Conservation (phyloP, 2,888 invertebrate species). For the Epinotia nisella region DNA sequence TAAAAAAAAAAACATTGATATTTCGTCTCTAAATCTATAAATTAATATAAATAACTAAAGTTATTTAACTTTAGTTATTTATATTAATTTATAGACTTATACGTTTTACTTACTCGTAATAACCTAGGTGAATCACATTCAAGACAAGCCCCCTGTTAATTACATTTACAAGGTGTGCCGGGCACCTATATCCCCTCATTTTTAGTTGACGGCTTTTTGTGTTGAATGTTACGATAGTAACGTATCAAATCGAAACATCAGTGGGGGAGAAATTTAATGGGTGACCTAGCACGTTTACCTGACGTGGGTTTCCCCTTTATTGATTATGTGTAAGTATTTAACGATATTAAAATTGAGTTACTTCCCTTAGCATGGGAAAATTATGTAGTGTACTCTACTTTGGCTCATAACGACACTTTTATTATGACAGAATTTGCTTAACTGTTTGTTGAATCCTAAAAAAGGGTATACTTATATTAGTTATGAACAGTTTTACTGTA, state of each 20-base stretch:
- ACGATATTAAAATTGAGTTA: neutral
- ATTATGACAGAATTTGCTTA: no score
- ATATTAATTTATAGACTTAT: neutral
- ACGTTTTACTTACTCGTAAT: neutral
- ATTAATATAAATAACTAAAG: no score
- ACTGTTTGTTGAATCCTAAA: no score
- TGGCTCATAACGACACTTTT: neutral
- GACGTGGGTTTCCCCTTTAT: constrained; percentile 51
- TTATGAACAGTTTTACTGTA: no score
- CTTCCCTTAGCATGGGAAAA: neutral
- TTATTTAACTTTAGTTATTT: no score
- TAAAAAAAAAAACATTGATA: no score
- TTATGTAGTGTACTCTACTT: neutral
- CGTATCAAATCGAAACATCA: constrained; percentile 61
- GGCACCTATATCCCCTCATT: constrained; percentile 53
- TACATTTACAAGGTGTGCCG: constrained; percentile 55
- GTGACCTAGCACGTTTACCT: constrained; percentile 66
- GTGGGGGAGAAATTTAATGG: constrained; percentile 63
- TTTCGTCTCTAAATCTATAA: no score
- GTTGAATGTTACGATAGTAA: constrained; percentile 57
- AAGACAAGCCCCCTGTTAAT: constrained; percentile 7
- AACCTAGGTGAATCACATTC: constrained; percentile 19
- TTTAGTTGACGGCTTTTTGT: constrained; percentile 49
- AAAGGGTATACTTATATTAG: no score
- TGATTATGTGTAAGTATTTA: constrained; percentile 17